A percentile compares a stretch with the other conserved stretches of the same genome.
Evolutionary conservation across 2,888 invertebrate species (phyloP).

Genomic region (Sepiola atlantica): DNA sequence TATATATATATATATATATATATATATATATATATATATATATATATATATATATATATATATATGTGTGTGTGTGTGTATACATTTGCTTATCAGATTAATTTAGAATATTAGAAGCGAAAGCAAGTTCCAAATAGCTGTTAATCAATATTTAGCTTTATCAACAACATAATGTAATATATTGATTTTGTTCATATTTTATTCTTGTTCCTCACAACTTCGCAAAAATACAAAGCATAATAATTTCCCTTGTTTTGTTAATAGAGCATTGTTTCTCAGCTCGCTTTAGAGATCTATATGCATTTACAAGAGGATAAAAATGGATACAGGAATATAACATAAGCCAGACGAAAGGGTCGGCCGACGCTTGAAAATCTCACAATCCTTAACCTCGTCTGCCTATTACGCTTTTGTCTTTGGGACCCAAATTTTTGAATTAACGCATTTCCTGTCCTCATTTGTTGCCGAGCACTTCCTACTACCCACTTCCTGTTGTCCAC

Average conservation of each 20-base stretch:
- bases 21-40: too few species aligned
- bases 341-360: background rate
- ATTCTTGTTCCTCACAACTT: background rate
- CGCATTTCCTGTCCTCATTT: background rate
- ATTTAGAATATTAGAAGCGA: background rate
- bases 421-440: background rate
- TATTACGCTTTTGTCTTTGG: background rate
- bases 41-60: too few species aligned
- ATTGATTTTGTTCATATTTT: background rate
- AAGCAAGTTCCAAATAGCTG: background rate
- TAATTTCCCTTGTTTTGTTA: background rate
- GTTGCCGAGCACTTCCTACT: background rate
- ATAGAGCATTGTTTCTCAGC: background rate
- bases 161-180: background rate
- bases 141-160: background rate
- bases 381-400: background rate
- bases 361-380: background rate
- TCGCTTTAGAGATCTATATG: background rate
- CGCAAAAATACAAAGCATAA: background rate
- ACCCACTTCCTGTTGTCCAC: background rate
- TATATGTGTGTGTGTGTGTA: background rate
- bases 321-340: background rate
- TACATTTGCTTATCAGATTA: background rate
- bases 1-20: too few species aligned
- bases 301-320: background rate